Percentiles rank a stretch among this genome's conserved stretches.
Conservation (phyloP, 2,113 vertebrate genomes). For the Protobothrops mucrosquamatus region DNA sequence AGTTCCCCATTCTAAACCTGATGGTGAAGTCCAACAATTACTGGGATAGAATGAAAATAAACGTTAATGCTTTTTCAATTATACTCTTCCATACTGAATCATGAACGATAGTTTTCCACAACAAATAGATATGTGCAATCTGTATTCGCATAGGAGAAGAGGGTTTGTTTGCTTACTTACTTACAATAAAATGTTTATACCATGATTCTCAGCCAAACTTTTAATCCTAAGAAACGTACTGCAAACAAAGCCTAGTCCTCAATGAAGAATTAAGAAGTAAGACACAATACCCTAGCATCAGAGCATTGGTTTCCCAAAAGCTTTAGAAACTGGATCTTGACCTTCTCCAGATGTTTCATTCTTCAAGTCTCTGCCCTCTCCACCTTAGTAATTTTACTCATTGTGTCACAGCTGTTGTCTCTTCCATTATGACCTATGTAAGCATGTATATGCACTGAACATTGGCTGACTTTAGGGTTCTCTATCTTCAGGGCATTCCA, state of each 20-base stretch:
- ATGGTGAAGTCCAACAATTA: neutral
- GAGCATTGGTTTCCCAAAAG: neutral
- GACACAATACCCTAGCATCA: neutral
- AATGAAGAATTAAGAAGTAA: neutral
- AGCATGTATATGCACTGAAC: neutral
- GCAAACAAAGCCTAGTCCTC: neutral
- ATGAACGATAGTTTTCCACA: neutral
- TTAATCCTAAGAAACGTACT: neutral
- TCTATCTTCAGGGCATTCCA: constrained; percentile 72
- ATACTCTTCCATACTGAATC: neutral
- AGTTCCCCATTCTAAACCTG: neutral
- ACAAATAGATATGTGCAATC: neutral
- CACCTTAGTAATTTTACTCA: neutral
- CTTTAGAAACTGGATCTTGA: neutral
- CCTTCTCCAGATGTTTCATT: neutral
- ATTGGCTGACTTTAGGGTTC: neutral
- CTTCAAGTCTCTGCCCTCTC: neutral
- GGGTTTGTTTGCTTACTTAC: neutral
- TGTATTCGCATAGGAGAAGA: neutral
- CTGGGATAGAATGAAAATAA: neutral
- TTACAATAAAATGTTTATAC: neutral
- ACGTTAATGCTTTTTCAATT: neutral
- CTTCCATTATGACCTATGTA: neutral
- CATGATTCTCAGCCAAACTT: neutral
- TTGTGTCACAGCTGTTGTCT: neutral